A percentile compares a stretch with the other conserved stretches of the same genome.
These are phyloP conservation scores for Craniophora ligustri DNA, from an alignment of 2,888 invertebrate genomes.

Conservation along the genomic window DNA sequence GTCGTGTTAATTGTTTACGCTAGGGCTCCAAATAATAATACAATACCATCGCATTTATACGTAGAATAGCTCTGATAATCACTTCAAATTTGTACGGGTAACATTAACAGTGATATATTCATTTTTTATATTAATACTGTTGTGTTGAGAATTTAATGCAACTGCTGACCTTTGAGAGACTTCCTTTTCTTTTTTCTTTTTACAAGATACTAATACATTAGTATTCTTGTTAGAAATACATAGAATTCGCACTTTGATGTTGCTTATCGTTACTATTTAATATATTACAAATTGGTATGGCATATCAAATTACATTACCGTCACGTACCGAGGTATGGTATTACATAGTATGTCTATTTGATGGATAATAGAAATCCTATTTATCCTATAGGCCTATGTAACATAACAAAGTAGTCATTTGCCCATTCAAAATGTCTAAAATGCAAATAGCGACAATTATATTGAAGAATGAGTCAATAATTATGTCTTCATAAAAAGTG, in stretches of 20 bases:
- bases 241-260: not conserved
- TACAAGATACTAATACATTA: too few species aligned
- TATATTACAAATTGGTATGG: not conserved
- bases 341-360: too few species aligned
- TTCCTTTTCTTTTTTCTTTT: too few species aligned
- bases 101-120: not conserved
- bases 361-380: too few species aligned
- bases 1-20: not conserved
- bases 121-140: not conserved
- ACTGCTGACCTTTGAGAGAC: conserved; percentile 11
- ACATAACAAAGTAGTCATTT: not conserved
- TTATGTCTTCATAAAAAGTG: not conserved
- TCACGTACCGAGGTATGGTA: not conserved
- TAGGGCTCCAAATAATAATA: not conserved
- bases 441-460: not conserved
- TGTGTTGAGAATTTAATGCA: not conserved
- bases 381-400: too few species aligned
- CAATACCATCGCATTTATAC: not conserved
- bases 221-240: too few species aligned
- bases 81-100: not conserved
- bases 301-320: conserved; percentile 27
- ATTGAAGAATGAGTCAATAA: not conserved
- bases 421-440: not conserved
- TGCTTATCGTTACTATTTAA: not conserved
- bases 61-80: not conserved